Base-by-base conservation (phyloP, 30 jellyfish, hydroid and myxozoan genomes). In the Aurelia sp. region DNA sequence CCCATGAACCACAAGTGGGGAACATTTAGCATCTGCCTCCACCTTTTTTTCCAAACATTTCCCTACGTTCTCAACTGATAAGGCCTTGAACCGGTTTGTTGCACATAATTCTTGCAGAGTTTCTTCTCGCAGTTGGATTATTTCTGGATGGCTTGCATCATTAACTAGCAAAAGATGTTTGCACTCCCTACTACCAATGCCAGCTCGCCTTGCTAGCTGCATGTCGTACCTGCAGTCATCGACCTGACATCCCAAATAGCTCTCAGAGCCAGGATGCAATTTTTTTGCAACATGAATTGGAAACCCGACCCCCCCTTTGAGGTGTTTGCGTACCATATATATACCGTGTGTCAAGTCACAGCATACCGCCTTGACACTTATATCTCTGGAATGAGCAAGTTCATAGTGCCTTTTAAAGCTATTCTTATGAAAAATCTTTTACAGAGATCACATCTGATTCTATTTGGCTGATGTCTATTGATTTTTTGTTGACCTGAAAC, bases 281-380 rank as follows among this genome's bases (percentile, higher is more conserved):
- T 50, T 19, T 70, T 82, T 82, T 71, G 58, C 78, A 6, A 82
- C 92, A 69, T 82, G 92, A 7, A 82, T 11, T 11, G 92, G 92
- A 68, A 40, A 68, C 23, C 86, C 72, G 21, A 82, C 63, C 8
- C 86, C 92, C 21, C 84, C 84, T 17, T 53, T 63, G 17, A 21
- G 44, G 20, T 53, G 22, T 35, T 66, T 78, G 17, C 67, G 64
- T 17, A 78, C 89, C 79, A 78, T 61, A 62, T 33, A 78, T 27
- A 61, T 22, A 0, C 79, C 89, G 11, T 20, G 30, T n/a, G 33
- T 23, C 48, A n/a, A 17, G 53, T 78, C 79, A 69, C 79, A 69
- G 47, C 79, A 69, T 18, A 69, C 79, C 27, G 79, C 79, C 21
- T 51, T 69, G 15, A 27, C 16, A 27, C 61, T 30, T 17, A 22